phyloP scores from a whole-genome alignment of 2,888 invertebrate species.

The Drymonia ruficornis region DNA sequence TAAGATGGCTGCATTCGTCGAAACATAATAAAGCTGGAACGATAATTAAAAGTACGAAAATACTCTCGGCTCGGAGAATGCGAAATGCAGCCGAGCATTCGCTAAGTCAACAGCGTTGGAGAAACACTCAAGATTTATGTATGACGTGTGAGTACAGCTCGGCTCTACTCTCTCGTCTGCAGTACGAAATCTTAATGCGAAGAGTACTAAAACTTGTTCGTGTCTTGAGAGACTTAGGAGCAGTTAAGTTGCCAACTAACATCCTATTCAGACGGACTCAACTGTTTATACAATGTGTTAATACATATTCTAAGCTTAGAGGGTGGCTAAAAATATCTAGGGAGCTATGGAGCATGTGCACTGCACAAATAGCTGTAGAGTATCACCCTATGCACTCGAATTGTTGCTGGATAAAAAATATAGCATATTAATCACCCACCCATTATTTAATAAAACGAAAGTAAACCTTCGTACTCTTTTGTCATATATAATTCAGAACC shows the following conservation, averaged over 20 bases:
- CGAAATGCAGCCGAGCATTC: slow-evolving; percentile 22
- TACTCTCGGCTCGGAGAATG: slow-evolving; percentile 17
- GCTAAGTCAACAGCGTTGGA: slow-evolving; percentile 26
- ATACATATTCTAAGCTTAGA: slow-evolving; percentile 11
- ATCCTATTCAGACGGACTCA: slow-evolving; percentile 1
- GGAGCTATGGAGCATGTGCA: slow-evolving; percentile 41
- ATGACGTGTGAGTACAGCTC: slow-evolving; percentile 34
- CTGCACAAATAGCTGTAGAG: slow-evolving; percentile 46
- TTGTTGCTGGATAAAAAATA: too few relatives aligned
- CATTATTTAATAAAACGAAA: too few relatives aligned
- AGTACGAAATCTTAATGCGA: slow-evolving; percentile 66
- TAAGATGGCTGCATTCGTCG: slow-evolving; percentile 4
- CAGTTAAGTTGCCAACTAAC: slow-evolving; percentile 17
- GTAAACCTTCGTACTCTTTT: too few relatives aligned
- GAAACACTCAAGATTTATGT: slow-evolving; percentile 51
- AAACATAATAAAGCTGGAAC: slow-evolving; percentile 18
- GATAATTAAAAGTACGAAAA: slow-evolving; percentile 30
- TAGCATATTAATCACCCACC: too few relatives aligned
- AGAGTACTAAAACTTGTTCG: slow-evolving; percentile 59
- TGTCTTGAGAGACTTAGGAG: slow-evolving; percentile 26
- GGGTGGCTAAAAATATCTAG: slow-evolving; percentile 36
- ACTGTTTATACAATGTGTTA: not conserved
- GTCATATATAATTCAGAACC: too few relatives aligned
- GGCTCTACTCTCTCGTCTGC: slow-evolving; percentile 40
- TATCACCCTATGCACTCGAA: too few relatives aligned